Percentiles rank a stretch among this genome's conserved stretches.
phyloP scores from a whole-genome alignment of 2,113 vertebrate species.

The Chrysochloris asiatica region DNA sequence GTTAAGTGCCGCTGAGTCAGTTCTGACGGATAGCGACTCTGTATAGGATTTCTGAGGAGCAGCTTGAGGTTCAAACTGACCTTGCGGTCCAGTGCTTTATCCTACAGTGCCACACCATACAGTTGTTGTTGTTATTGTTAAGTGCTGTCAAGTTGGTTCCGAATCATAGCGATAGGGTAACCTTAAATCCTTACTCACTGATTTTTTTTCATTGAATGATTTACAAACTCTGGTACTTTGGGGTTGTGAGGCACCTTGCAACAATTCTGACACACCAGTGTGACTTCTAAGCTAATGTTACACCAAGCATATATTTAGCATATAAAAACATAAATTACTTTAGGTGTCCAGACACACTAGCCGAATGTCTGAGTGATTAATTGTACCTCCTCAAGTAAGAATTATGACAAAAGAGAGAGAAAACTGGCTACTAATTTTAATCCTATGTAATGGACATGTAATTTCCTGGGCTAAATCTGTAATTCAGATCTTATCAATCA shows the following conservation, averaged over 20 bases:
- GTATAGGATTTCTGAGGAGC: too few species aligned
- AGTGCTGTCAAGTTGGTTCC: too few species aligned
- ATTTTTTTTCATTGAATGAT: conserved; percentile 21
- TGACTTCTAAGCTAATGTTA: neutral
- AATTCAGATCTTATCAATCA: conserved; percentile 69
- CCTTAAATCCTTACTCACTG: neutral
- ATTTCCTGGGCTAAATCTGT: conserved; percentile 68
- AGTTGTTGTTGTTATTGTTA: too few species aligned
- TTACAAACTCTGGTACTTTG: neutral
- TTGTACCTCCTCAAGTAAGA: conserved; percentile 47
- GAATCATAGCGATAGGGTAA: too few species aligned
- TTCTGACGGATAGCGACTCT: too few species aligned
- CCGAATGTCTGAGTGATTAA: conserved; percentile 46
- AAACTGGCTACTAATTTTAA: conserved; percentile 71
- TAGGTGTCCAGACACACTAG: neutral
- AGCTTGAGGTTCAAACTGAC: too few species aligned
- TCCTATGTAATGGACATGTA: conserved; percentile 56
- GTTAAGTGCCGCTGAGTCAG: too few species aligned
- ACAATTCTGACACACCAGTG: neutral
- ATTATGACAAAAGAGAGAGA: conserved; percentile 52
- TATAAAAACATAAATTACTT: conserved; percentile 17
- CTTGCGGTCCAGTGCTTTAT: too few species aligned
- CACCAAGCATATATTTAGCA: neutral
- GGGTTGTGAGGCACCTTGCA: neutral
- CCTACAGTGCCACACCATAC: too few species aligned